phyloP scores from a whole-genome alignment of 2,888 invertebrate species.

The Cosmia trapezina region DNA sequence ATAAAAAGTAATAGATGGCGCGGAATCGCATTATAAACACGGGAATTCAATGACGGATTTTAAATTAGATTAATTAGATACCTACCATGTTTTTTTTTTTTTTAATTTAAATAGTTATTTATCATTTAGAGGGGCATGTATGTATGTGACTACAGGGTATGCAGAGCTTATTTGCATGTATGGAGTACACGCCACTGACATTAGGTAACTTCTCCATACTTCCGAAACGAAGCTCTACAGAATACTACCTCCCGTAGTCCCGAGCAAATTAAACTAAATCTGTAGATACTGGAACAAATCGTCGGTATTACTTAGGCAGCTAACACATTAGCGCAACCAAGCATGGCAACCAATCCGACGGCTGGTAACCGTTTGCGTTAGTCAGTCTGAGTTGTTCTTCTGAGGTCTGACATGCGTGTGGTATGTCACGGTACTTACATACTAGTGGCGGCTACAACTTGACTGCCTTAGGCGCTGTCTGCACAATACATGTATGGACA shows the following conservation, averaged over 20 bases:
- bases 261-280: background rate
- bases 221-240: background rate
- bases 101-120: no score
- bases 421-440: conserved; percentile 26
- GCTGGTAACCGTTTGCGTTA: conserved; percentile 23
- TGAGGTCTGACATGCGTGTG: conserved; percentile 26
- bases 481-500: background rate
- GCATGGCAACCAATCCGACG: conserved; percentile 27
- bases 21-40: no score
- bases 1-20: no score
- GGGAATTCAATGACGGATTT: no score
- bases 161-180: no score
- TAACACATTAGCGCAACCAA: conserved; percentile 28
- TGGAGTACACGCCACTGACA: no score
- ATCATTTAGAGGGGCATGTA: no score
- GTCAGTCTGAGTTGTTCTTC: no score
- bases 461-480: background rate
- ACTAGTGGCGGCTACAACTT: background rate
- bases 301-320: conserved; percentile 26
- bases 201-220: background rate
- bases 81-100: no score
- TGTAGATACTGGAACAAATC: conserved; percentile 14
- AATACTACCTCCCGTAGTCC: background rate
- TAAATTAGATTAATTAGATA: no score
- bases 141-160: no score